Conservation (phyloP, 2,113 vertebrate species). For the Solea senegalensis region DNA sequence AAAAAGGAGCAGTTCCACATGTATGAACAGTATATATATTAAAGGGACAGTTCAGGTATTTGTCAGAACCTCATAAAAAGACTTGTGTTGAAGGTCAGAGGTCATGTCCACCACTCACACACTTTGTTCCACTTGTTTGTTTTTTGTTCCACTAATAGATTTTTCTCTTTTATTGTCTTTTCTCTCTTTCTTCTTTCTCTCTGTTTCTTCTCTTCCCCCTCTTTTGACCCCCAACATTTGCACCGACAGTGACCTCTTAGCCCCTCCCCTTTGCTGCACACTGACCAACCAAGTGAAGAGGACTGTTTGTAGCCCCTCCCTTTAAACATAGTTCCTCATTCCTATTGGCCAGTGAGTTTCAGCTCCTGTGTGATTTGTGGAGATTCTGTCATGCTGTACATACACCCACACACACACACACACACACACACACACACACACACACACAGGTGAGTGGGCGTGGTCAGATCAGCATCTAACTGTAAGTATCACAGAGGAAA, state of each 20-base stretch:
- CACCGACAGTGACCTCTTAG: slow-evolving; percentile 67
- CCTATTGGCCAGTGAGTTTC: slow-evolving; percentile 74
- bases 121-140: background rate
- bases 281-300: slow-evolving; percentile 76
- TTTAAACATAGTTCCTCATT: slow-evolving; percentile 72
- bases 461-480: background rate
- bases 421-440: slow-evolving; percentile 4
- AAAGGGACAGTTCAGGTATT: no score
- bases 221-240: slow-evolving; percentile 55
- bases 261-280: slow-evolving; percentile 71
- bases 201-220: slow-evolving; percentile 10
- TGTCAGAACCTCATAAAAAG: no score
- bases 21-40: no score
- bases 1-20: no score
- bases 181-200: slow-evolving; percentile 44
- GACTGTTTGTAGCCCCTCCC: slow-evolving; percentile 73
- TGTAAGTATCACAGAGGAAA: slow-evolving; percentile 1
- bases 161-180: slow-evolving; percentile 71
- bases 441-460: background rate
- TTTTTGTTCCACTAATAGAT: slow-evolving; percentile 67
- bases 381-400: slow-evolving; percentile 1
- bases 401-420: no score
- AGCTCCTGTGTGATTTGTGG: slow-evolving; percentile 15
- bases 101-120: background rate
- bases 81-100: background rate